Base-by-base conservation (phyloP, 2,113 vertebrate species). In the Grammomys surdaster region DNA sequence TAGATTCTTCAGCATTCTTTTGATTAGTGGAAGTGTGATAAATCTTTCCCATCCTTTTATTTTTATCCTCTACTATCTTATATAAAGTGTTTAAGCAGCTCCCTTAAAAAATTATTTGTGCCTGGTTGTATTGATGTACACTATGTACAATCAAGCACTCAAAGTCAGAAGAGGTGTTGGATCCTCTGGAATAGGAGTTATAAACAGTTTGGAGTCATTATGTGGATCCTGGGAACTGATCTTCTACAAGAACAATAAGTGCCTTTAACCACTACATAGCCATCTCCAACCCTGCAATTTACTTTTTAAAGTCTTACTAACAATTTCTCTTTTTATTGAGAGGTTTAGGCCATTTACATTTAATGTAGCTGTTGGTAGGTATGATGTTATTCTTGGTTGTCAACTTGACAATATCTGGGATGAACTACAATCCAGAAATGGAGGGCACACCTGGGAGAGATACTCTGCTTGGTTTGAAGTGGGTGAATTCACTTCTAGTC, bases 341-440 rank as follows among this genome's bases (percentile, higher is more conserved):
- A 48, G 76, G 56, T 82, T 92, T 82, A 86, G 17, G 56, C 26
- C 19, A 28, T 90, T 69, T 90, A 43, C 63, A n/a, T 91, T 85
- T 95, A 96, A 72, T 90, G 6, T 93, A 84, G 63, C 84, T 87
- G 46, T 93, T 85, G 26, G 51, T 88, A 48, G 36, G 33, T 58
- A 6, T 58, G 54, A n/a, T 81, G 36, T 20, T n/a, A n/a, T 81
- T 24, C 36, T 58, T 81, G 20, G 20, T 58, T 58, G 17, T 81
- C 51, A 81, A 24, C 19, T 58, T 58, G 11, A n/a, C 19, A 56
- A 51, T 56, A 58, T 60, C 54, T 58, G 54, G 54, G 58, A 81
- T 81, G 54, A 82, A 58, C 80, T 81, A 56, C 33, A 81, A 1
- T 58, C 19, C 33, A 56, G 78, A 81, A 56, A 56, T 13, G 33